These are phyloP conservation scores for Aurelia aurita DNA, from an alignment of 30 jellyfish, hydroid and myxozoan species.

Conservation along the genomic window DNA sequence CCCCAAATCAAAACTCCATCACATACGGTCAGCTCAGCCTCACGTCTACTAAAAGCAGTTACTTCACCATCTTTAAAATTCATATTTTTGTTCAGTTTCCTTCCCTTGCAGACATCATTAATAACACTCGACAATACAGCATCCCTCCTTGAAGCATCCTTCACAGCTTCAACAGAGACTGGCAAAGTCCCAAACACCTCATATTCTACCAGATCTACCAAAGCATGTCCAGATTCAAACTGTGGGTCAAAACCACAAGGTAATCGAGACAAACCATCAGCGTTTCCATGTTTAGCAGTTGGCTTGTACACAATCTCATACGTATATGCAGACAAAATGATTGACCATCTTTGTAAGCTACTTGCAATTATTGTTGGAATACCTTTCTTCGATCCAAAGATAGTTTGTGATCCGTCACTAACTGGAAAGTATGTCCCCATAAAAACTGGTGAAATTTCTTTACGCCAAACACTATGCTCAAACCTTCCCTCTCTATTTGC, in stretches of 20 bases:
- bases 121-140: constrained; percentile 51
- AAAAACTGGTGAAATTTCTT: constrained; percentile 69
- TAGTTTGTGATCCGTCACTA: constrained; percentile 76
- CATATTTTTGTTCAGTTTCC: constrained; percentile 52
- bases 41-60: constrained; percentile 62
- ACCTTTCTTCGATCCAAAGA: constrained; percentile 76
- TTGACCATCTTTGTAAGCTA: constrained; percentile 67
- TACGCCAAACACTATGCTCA: constrained; percentile 69
- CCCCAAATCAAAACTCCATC: constrained; percentile 74
- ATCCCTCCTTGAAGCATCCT: no score
- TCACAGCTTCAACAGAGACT: constrained; percentile 68
- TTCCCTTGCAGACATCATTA: constrained; percentile 62
- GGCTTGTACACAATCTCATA: no score
- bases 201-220: constrained; percentile 56
- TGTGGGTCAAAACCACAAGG: no score
- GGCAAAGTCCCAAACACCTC: constrained; percentile 62
- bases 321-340: constrained; percentile 55
- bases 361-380: constrained; percentile 70
- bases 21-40: constrained; percentile 69
- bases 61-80: constrained; percentile 64
- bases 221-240: constrained; percentile 78
- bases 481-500: constrained; percentile 72
- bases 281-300: no score
- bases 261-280: no score
- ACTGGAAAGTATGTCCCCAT: constrained; percentile 56